Evolutionary conservation across 2,888 invertebrate genomes (phyloP), one percentile per base, ranked within the genome.

Genomic region (Ophion ellenae): DNA sequence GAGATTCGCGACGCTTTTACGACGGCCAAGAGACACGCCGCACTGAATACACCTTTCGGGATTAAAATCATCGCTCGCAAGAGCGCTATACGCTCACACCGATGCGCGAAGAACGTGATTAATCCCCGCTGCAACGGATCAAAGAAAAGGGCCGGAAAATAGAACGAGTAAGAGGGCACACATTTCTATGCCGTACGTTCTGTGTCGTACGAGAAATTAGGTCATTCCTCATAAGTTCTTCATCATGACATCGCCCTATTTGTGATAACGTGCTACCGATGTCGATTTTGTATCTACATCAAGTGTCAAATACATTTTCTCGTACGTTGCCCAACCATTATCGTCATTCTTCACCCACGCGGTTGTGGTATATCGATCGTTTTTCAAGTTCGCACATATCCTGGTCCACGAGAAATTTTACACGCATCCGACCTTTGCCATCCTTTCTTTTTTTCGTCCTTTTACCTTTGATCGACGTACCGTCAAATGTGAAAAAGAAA

Each of bases 61-160:
- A 83, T 83, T 83, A 75, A 77, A 79, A 83, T 83, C 78, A 79
- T 28, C 74, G 79, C 78, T 57, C 69, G 66, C 47, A 53, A 79
- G 69, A 70, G 63, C 28, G 20, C n/a, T 57, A 20, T 57, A 10
- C 2, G 40, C 7, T 1, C 61, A 24, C 24, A 11, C n/a, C 14
- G 45, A 63, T n/a, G 45, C 11, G 63, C 66, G 20, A 20, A 77
- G 40, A n/a, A 20, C 59, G 74, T 57, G 83, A 83, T 83, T 79
- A 83, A 78, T 79, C 73, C 69, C 75, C 40, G 69, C 63, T 61
- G 47, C 20, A 57, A 63, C 36, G 28, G 61, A 79, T 59, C 73
- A 63, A 64, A 20, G 70, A 71, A 79, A 67, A 67, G 66, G 28
- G 32, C 11, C 11, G 64, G 14, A 14, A 14, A 47, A 47, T 47